Evolutionary conservation across 2,113 vertebrate genomes (phyloP), one percentile per base, ranked within the genome.

Genomic region (Labrus mixtus): DNA sequence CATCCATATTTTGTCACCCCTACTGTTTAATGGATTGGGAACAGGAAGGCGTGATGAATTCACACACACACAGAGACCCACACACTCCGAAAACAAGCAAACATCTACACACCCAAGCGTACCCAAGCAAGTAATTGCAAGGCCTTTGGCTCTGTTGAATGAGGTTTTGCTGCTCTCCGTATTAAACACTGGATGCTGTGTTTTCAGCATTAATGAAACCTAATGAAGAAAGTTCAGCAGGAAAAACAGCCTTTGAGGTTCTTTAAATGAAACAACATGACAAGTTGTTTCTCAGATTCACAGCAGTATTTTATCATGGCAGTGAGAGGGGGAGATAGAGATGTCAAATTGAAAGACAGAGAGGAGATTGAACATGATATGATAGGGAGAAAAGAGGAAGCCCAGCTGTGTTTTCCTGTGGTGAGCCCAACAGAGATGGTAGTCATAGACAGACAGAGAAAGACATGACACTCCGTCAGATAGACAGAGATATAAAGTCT

Each of bases 101-200:
- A 87, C 63, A 79, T 81, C 84, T 90, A 90, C 89, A 84, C 91
- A 93, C 89, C 83, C 91, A 93, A 79, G 79, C 77, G 66, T 87
- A 85, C n/a, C 82, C 86, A 87, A 89, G 81, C 85, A 89, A 79
- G 78, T 91, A 89, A 91, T 91, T 91, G 72, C 86, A 64, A 72
- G 57, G 78, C 86, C 82, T 87, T 83, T 79, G 85, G 79, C 86
- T 82, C 70, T n/a, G 70, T 29, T 78, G 73, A 81, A 78, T 58
- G 65, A 71, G 60, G 53, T 85, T 85, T 79, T 67, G 58, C 73
- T 54, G 71, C 71, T 60, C 70, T 63, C 61, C 81, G 64, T 83
- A 73, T 72, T 75, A 83, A 82, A 74, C 84, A 81, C 78, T 36
- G 54, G n/a, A 9, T 13, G 61, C 19, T 54, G 70, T 63, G 76